A percentile compares a stretch with the other conserved stretches of the same genome.
phyloP scores from a whole-genome alignment of 2,888 invertebrate species.

The Cephonodes hylas region DNA sequence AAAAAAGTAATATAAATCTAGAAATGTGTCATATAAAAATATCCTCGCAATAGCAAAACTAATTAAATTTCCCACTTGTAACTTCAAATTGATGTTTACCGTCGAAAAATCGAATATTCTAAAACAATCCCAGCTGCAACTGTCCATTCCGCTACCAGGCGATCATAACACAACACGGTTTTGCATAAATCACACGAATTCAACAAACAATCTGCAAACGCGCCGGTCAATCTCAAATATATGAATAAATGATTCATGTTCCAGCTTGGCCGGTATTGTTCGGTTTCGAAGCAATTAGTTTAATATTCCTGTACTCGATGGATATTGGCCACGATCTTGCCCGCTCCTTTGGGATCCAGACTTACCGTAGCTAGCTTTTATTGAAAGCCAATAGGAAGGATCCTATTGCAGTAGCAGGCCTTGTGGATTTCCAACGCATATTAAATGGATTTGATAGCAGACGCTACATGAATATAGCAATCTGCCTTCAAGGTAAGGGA shows the following conservation, averaged over 20 bases:
- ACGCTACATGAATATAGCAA: no score
- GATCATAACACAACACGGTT: not conserved
- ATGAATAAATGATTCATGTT: not conserved
- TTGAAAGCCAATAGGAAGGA: not conserved
- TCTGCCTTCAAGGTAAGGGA: no score
- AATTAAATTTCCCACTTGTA: no score
- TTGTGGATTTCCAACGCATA: not conserved
- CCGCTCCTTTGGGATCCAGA: conserved; percentile 5
- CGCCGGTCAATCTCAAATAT: not conserved
- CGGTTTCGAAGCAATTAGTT: conserved; percentile 21
- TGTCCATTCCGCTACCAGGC: not conserved
- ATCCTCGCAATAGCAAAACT: no score
- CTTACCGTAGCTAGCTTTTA: not conserved
- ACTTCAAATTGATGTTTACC: no score
- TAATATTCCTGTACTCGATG: conserved; percentile 22
- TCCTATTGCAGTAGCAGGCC: not conserved
- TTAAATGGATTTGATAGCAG: not conserved
- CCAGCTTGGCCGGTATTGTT: not conserved
- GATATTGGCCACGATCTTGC: conserved; percentile 14
- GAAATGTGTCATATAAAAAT: no score
- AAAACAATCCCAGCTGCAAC: not conserved
- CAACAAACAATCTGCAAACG: not conserved
- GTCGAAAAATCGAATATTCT: no score
- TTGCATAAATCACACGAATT: not conserved
- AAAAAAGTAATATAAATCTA: no score